phyloP scores from a whole-genome alignment of 2,113 vertebrate genomes.

The Xenopus borealis region DNA sequence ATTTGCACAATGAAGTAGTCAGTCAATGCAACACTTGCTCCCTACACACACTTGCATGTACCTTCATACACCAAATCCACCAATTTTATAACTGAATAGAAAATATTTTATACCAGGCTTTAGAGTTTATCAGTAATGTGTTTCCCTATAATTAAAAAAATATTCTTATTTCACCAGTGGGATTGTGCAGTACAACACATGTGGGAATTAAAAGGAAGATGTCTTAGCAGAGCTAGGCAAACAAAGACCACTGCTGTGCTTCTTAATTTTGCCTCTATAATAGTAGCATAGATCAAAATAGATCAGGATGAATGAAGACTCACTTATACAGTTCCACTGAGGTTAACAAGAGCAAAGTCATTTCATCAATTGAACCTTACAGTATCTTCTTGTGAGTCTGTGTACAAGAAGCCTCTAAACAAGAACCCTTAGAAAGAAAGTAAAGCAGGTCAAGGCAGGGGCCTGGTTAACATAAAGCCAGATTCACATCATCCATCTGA shows the following conservation, averaged over 20 bases:
- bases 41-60: too few relatives aligned
- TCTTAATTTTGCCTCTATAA: neutral
- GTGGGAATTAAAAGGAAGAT: neutral
- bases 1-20: too few relatives aligned
- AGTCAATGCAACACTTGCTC: too few relatives aligned
- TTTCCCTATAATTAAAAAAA: too few relatives aligned
- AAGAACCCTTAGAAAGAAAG: slow-evolving; percentile 59
- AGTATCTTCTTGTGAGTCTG: slow-evolving; percentile 58
- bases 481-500: slow-evolving; percentile 65
- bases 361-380: slow-evolving; percentile 54
- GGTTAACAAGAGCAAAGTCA: slow-evolving; percentile 48
- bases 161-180: too few relatives aligned
- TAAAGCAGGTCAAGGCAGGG: slow-evolving; percentile 52
- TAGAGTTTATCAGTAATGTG: too few relatives aligned
- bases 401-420: slow-evolving; percentile 52
- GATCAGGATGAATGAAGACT: slow-evolving; percentile 54
- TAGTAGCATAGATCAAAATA: slow-evolving; percentile 21
- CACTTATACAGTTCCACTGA: slow-evolving; percentile 49
- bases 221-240: neutral
- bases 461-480: slow-evolving; percentile 72
- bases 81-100: too few relatives aligned
- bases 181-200: neutral
- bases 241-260: neutral
- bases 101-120: too few relatives aligned
- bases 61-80: too few relatives aligned